Evolutionary conservation across 2,888 invertebrate genomes (phyloP), one percentile per base, ranked within the genome.

Genomic region (Amiota mariae): DNA sequence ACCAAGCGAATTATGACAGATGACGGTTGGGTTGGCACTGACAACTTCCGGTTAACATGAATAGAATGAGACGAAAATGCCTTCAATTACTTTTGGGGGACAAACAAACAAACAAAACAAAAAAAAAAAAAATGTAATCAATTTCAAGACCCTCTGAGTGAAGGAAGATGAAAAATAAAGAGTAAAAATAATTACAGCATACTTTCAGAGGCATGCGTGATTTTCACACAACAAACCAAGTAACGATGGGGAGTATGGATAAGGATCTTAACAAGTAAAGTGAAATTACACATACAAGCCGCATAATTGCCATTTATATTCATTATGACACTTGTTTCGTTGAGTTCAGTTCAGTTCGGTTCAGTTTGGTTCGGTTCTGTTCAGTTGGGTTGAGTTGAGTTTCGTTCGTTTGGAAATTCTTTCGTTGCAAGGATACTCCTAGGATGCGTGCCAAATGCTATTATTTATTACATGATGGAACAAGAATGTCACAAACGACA

Each of bases 291-390:
- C 73, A 82, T 74, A 77, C 80, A 79, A 79, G 63, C n/a, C 76
- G 77, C 74, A 77, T 84, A 82, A 85, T 85, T 86, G 85, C 76
- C 83, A 83, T 86, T 86, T 83, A 85, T 85, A 83, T 86, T 85
- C 83, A 86, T 85, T 86, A 80, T 20, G 15, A 12, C 73, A 47
- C 61, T 77, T 74, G 76, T 74, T 80, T 72, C 36, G 36, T 36
- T 36, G 36, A 2, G 36, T 36, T 36, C 4, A 36, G 36, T 36
- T 36, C 4, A 6, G 36, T 36, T 36, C 36, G 2, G 36, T 36
- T 36, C 36, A 6, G 36, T 36, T 36, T 3, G 1, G 1, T 24
- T 24, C 24, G 3, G 24, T 24, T 24, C n/a, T n/a, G n/a, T n/a
- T n/a, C n/a, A n/a, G n/a, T n/a, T n/a, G n/a, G n/a, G n/a, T n/a